Conservation (phyloP, 2,113 vertebrate genomes). For the Phainopepla nitens region DNA sequence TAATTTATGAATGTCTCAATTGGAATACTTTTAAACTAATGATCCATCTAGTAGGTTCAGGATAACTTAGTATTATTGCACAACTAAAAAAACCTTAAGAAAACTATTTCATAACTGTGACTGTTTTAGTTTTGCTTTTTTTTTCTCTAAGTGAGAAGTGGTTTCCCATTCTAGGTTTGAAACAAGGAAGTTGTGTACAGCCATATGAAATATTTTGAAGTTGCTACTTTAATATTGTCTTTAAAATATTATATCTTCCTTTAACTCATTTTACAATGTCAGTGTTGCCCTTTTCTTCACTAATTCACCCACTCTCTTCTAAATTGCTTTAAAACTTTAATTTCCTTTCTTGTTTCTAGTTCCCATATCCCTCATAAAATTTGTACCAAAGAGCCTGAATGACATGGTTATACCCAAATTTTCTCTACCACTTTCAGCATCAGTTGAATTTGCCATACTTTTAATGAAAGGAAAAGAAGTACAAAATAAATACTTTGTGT, state of each 20-base stretch:
- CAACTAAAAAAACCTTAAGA: neutral
- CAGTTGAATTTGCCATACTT: neutral
- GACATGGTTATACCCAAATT: neutral
- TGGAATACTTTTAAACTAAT: neutral
- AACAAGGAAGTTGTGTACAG: neutral
- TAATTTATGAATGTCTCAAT: neutral
- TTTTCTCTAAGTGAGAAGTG: neutral
- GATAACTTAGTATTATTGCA: neutral
- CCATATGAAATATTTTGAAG: neutral
- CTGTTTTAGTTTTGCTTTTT: accelerated
- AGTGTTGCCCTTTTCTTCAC: neutral
- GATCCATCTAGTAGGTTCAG: neutral
- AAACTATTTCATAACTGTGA: neutral
- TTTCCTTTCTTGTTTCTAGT: neutral
- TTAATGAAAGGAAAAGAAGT: neutral
- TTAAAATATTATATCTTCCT: neutral
- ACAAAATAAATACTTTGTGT: neutral
- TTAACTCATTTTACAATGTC: neutral
- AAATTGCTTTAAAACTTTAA: neutral
- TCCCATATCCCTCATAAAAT: neutral
- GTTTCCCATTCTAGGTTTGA: neutral
- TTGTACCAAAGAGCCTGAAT: neutral
- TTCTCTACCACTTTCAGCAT: neutral
- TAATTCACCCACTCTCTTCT: neutral
- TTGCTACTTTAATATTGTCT: neutral